Evolutionary conservation across 2,888 invertebrate genomes (phyloP).

Genomic region (Chirona hameri): DNA sequence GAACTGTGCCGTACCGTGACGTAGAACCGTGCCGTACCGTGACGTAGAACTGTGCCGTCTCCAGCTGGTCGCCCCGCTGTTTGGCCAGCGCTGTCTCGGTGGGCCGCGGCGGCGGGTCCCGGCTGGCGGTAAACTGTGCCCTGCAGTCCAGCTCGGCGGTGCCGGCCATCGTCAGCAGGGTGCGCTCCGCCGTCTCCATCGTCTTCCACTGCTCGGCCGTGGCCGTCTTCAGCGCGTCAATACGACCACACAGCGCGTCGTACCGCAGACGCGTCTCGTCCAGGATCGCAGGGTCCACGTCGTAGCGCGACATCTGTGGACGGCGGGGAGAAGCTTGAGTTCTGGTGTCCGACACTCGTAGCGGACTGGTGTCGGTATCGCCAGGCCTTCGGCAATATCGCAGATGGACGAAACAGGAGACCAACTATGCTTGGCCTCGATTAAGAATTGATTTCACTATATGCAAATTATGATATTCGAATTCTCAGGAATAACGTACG

Average conservation of each 20-base stretch:
- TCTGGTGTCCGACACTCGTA: no score
- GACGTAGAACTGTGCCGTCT: conserved; percentile 92
- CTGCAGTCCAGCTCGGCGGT: conserved; percentile 70
- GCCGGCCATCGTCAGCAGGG: conserved; percentile 75
- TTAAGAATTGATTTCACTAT: no score
- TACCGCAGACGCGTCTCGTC: conserved; percentile 77
- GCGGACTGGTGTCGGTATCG: no score
- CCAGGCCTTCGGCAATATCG: no score
- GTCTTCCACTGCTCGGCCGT: conserved; percentile 95
- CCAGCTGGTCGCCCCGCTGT: conserved; percentile 70
- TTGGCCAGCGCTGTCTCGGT: conserved; percentile 66
- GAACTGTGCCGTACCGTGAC: background rate
- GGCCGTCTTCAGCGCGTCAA: conserved; percentile 77
- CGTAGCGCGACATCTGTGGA: conserved; percentile 55
- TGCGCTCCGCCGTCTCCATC: conserved; percentile 86
- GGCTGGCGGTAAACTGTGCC: conserved; percentile 48
- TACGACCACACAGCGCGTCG: conserved; percentile 70
- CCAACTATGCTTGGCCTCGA: no score
- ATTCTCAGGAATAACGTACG: no score
- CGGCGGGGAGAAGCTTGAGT: no score
- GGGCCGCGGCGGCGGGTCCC: conserved; percentile 41
- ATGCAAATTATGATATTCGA: no score
- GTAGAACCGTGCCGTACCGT: conserved; percentile 57
- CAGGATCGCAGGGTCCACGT: conserved; percentile 69
- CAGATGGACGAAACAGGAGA: no score